These are phyloP conservation scores for Cichlasoma orientale DNA, from an alignment of 2,797 vertebrate species.

Conservation along the genomic window DNA sequence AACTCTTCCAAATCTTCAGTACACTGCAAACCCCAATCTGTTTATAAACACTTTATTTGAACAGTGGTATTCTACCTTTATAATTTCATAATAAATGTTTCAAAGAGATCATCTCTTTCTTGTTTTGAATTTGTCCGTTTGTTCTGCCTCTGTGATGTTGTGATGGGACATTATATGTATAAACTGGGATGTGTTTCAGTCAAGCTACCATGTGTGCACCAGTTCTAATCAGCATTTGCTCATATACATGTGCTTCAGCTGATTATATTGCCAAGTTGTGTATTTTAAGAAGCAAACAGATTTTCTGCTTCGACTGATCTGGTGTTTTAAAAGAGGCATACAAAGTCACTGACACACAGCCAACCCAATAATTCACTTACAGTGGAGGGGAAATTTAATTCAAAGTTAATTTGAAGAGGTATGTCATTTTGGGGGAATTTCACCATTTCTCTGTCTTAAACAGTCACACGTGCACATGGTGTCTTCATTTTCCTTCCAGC, in stretches of 20 bases:
- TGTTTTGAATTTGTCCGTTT: conserved; percentile 72
- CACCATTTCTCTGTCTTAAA: neutral
- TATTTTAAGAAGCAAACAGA: conserved; percentile 48
- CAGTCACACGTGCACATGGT: conserved; percentile 12
- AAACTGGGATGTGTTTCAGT: conserved; percentile 43
- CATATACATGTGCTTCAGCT: conserved; percentile 34
- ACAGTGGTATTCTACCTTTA: conserved; percentile 82
- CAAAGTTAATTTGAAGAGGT: conserved; percentile 22
- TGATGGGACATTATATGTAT: conserved; percentile 36
- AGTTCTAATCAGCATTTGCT: conserved; percentile 44
- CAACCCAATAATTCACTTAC: conserved; percentile 22
- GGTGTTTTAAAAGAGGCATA: conserved; percentile 38
- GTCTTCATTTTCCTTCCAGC: conserved; percentile 1
- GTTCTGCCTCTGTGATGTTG: conserved; percentile 53
- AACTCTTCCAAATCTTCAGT: conserved; percentile 72
- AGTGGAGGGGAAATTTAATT: conserved; percentile 4
- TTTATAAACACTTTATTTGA: conserved; percentile 79
- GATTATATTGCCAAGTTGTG: conserved; percentile 44
- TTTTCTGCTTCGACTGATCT: conserved; percentile 43
- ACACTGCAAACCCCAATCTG: conserved; percentile 71
- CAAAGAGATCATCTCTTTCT: conserved; percentile 75
- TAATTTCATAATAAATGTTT: conserved; percentile 89
- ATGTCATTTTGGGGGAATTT: conserved; percentile 9
- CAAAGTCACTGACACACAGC: conserved; percentile 27
- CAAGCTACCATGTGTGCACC: conserved; percentile 27